Percentiles rank a stretch among this genome's conserved stretches.
Evolutionary conservation across 2,797 vertebrate genomes (phyloP).

Genomic region (Uromys caudimaculatus): DNA sequence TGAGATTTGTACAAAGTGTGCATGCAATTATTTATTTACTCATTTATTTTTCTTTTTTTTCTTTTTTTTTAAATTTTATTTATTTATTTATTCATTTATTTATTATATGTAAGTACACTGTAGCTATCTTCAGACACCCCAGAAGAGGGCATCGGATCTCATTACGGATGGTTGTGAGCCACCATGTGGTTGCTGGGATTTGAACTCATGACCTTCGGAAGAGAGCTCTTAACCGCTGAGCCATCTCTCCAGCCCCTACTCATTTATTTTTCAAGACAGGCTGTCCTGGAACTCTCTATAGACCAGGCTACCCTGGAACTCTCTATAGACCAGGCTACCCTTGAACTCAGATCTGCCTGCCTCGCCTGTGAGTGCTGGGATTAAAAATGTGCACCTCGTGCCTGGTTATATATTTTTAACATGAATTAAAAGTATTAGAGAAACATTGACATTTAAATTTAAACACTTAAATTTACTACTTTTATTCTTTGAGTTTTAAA

Average conservation of each 20-base stretch:
- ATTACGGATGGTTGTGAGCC: too few relatives aligned
- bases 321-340: not conserved
- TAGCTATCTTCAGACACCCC: too few relatives aligned
- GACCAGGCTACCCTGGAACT: not conserved
- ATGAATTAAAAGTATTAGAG: conserved; percentile 59
- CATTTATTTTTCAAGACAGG: not conserved
- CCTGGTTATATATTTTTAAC: not conserved
- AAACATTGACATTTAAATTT: conserved; percentile 29
- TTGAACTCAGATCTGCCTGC: not conserved
- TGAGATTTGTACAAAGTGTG: conserved; percentile 33
- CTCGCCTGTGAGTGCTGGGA: not conserved
- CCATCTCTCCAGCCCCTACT: too few relatives aligned
- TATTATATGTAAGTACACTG: too few relatives aligned
- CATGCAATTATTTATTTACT: not conserved
- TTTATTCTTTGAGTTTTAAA: conserved; percentile 54
- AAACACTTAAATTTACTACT: conserved; percentile 42
- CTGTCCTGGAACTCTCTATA: not conserved
- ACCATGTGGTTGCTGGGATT: too few relatives aligned
- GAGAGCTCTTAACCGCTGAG: too few relatives aligned
- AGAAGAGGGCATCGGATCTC: too few relatives aligned
- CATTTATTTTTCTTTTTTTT: too few relatives aligned
- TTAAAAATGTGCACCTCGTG: not conserved
- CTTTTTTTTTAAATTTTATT: too few relatives aligned
- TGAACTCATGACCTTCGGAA: too few relatives aligned
- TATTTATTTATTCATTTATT: too few relatives aligned